Base-by-base conservation (phyloP, 1,140 invertebrate genomes). In the Lordiphosa stackelbergi region DNA sequence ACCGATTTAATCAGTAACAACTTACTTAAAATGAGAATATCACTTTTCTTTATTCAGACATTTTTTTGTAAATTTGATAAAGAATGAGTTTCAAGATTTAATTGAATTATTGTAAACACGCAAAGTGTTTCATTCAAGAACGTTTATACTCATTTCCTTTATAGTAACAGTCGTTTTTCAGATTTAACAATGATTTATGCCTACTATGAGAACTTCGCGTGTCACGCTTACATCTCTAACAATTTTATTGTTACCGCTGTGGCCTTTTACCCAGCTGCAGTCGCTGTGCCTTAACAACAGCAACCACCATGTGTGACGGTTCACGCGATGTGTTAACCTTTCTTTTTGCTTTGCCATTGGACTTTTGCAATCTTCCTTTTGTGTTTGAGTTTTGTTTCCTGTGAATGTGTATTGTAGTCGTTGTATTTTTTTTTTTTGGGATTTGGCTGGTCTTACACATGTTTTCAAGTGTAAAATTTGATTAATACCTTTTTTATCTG, bases 391-490 rank as follows among this genome's bases (percentile, higher is more conserved):
- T 53, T 64, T 28, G 41, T 63, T 59, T 57, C 48, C 53, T 46
- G 53, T 38, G 38, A 60, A 47, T 58, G 28, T 48, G 34, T 10
- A 40, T 53, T 64, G 53, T 64, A 43, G 45, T 40, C 53, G 45
- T 48, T 63, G 28, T 35, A 35, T 58, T 16, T 12, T 52, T 24
- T 12, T 52, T 24, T 52, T 55, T 42, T 48, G 45, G 48, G 16
- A 41, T 53, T 58, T 42, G 56, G 40, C 58, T 53, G 61, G 35
- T 24, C 61, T 52, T 37, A 37, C 36, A 37, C 49, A 62, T 34
- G 42, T 62, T 56, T 65, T 51, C 24, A 53, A 78, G 58, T 66
- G 73, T 60, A 66, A 56, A 69, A 41, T 78, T 78, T 69, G 56
- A 69, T 78, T 46, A 73, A 70, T 31, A 57, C 36, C 40, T 58